Base-by-base conservation (phyloP, 1,140 invertebrate genomes). In the Drosophila nebulosa region DNA sequence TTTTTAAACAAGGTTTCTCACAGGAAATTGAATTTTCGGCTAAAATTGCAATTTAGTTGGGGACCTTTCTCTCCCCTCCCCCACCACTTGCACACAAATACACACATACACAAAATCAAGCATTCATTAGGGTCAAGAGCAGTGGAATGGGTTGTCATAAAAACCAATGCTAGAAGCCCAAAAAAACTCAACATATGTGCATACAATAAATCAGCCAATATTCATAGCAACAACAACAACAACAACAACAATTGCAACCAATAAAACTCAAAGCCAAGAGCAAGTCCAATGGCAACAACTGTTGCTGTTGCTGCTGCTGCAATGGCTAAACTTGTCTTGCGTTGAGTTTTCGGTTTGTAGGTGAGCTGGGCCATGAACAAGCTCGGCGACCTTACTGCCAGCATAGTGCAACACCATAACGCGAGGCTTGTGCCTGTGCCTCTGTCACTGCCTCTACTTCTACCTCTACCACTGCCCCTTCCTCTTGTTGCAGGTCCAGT, bases 361-460 rank as follows among this genome's bases (percentile, higher is more conserved):
- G 86, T 86, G 86, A 90, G 86, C 60, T 80, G 76, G 78, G 86
- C 86, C 86, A 90, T 90, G 86, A 89, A 89, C 83, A 51, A 64
- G 66, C 62, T 67, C 67, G 75, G 81, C 81, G 80, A 85, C 80
- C 80, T 80, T 80, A 75, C 61, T 35, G 70, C 50, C 62, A 84
- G 60, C 63, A 61, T 36, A 52, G 36, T 18, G 39, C 39, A 39
- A 36, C 24, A 52, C 55, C 22, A 52, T 12, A 61, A 14, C 26
- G 18, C 27, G 55, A 21, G 24, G 24, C 51, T 24, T 42, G n/a
- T 30, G n/a, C n/a, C n/a, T n/a, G 39, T 42, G 27, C 24, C 22
- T n/a, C 12, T 26, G 22, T 6, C 51, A 22, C 51, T 9, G 26
- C 39, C n/a, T 22, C 16, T 39, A 21, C n/a, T 16, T 9, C 10